Percentiles rank a stretch among this genome's conserved stretches.
These are phyloP conservation scores for Hippocampus mohnikei DNA, from an alignment of 2,113 vertebrate genomes.

Conservation along the genomic window DNA sequence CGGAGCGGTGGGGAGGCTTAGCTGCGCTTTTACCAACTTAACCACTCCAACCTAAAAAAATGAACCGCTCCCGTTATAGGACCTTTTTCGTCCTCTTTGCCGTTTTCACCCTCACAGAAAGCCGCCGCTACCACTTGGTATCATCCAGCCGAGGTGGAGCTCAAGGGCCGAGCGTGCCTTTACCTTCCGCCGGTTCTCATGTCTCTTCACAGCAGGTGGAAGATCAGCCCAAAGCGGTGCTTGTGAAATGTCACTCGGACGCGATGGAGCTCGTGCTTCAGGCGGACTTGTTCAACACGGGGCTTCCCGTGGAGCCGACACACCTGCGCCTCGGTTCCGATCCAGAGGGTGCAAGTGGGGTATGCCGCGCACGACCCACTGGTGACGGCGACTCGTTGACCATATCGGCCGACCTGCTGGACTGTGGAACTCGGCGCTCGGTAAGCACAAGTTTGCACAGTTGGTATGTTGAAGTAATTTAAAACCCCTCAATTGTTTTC, in stretches of 20 bases:
- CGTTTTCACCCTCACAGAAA: slow-evolving; percentile 7
- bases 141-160: background rate
- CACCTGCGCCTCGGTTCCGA: slow-evolving; percentile 50
- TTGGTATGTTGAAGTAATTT: background rate
- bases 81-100: slow-evolving; percentile 11
- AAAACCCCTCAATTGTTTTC: background rate
- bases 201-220: background rate
- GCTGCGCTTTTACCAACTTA: background rate
- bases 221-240: slow-evolving; percentile 19
- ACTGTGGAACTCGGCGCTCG: slow-evolving; percentile 61
- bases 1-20: background rate
- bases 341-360: background rate
- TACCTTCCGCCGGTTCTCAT: background rate
- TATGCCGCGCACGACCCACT: slow-evolving; percentile 37
- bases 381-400: slow-evolving; percentile 41
- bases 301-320: slow-evolving; percentile 40
- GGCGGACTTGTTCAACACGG: slow-evolving; percentile 54
- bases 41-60: slow-evolving; percentile 16
- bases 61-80: slow-evolving; percentile 30
- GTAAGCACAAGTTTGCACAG: slow-evolving; percentile 40
- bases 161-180: background rate
- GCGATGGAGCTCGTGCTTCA: slow-evolving; percentile 58
- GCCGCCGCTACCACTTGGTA: background rate
- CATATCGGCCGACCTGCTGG: slow-evolving; percentile 33
- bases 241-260: slow-evolving; percentile 56